Base-by-base conservation (phyloP, 2,888 invertebrate genomes). In the Megaustenia siamemsis region DNA sequence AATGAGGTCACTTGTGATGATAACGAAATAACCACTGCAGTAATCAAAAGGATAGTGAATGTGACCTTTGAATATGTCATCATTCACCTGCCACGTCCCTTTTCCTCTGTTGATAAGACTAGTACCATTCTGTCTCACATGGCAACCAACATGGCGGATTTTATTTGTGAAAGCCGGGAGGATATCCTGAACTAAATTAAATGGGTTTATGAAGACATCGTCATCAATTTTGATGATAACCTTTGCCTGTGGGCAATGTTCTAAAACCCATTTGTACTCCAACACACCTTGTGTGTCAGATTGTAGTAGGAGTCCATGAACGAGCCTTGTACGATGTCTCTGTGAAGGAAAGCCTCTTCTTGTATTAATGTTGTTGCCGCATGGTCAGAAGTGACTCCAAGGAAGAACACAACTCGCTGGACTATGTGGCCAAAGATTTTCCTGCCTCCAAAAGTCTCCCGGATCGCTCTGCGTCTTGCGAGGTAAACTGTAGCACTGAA, bases 1-100 rank as follows among this genome's bases (percentile, higher is more conserved):
- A 4, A 93, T 88, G 0, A 93, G 86, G 49, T 92, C 91, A 18
- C 88, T 81, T 1, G 92, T 88, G 43, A 93, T 86, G 40, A 93
- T 71, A 28, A 90, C 92, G 21, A 90, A 88, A 75, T 91, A 90
- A 0, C 93, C 93, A 84, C 92, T 92, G 81, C 93, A 93, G 86
- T 93, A 93, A 5, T 90, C 88, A 15, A 90, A 88, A 0, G 93
- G 93, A 83, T 89, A 92, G 76, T 89, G 82, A 1, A 87, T 89
- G 86, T 88, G 87, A 28, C 90, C 90, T 71, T 86, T 87, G 84
- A 92, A 92, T 53, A 90, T 88, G 63, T 88, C 86, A 0, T 88
- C 88, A 15, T 88, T 86, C 2, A 92, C 90, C 66, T 84, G 82
- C 92, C 92, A 92, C 79, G 90, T 91, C 12, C 89, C 86, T 18